Evolutionary conservation across 2,797 vertebrate species (phyloP).

Genomic region (Bradypus variegatus): DNA sequence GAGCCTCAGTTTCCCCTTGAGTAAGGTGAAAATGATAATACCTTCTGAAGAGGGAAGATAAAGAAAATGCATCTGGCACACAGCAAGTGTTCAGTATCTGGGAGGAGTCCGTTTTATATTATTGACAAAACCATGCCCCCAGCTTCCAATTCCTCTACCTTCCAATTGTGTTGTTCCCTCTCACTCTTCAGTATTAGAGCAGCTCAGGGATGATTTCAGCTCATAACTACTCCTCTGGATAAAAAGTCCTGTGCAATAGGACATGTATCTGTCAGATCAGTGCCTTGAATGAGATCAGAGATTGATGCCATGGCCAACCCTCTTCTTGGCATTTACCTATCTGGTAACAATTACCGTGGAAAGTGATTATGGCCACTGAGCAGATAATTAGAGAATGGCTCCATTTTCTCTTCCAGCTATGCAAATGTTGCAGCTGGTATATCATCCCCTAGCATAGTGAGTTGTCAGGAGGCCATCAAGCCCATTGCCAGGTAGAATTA

Average conservation of each 20-base stretch:
- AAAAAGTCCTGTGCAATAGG: neutral
- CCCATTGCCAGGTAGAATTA: neutral
- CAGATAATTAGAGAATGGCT: slow-evolving; percentile 55
- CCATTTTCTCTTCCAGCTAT: slow-evolving; percentile 3
- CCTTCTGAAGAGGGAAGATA: neutral
- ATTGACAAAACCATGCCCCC: slow-evolving; percentile 73
- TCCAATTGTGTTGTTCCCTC: slow-evolving; percentile 57
- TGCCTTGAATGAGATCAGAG: neutral
- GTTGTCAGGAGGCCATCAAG: neutral
- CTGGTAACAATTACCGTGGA: slow-evolving; percentile 47
- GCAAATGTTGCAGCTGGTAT: slow-evolving; percentile 24
- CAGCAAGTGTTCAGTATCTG: neutral
- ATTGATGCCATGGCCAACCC: neutral
- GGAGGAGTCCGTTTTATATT: neutral
- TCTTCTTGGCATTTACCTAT: slow-evolving; percentile 49
- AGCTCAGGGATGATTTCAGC: slow-evolving; percentile 58
- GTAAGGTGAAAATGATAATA: accelerated
- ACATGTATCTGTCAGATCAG: slow-evolving; percentile 36
- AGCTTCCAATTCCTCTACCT: slow-evolving; percentile 77
- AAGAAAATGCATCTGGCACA: neutral
- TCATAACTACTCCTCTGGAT: slow-evolving; percentile 54
- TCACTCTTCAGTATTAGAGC: slow-evolving; percentile 45
- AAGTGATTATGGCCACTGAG: slow-evolving; percentile 39
- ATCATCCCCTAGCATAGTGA: neutral
- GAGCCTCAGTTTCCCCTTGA: neutral